These are phyloP conservation scores for Chromobotia macracanthus DNA, from an alignment of 2,797 vertebrate species.

Conservation along the genomic window DNA sequence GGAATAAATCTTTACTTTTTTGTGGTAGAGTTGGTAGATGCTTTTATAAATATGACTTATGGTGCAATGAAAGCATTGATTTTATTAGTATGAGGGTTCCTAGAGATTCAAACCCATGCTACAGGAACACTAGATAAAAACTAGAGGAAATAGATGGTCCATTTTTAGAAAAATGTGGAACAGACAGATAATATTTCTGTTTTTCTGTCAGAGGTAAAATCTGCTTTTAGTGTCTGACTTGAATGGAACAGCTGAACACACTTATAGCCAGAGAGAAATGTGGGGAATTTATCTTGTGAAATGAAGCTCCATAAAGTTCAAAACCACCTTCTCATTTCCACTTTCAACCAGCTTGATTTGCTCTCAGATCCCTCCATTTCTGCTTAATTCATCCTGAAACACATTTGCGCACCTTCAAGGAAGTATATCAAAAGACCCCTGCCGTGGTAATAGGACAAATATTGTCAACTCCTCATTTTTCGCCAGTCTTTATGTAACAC, in stretches of 20 bases:
- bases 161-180: not conserved
- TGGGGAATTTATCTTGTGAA: constrained; percentile 15
- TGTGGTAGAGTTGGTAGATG: not conserved
- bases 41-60: not conserved
- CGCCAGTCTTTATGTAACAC: not conserved
- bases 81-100: not conserved
- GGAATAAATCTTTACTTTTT: not conserved
- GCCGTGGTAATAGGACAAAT: constrained; percentile 20
- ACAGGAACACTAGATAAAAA: not conserved
- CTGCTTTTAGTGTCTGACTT: constrained; percentile 11
- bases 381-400: constrained; percentile 17
- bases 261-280: not conserved
- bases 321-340: constrained; percentile 22
- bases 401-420: constrained; percentile 29
- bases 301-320: constrained; percentile 25
- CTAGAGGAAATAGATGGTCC: not conserved
- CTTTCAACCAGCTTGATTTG: constrained; percentile 17
- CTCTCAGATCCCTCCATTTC: not conserved
- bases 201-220: not conserved
- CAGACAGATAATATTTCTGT: not conserved
- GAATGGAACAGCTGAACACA: constrained; percentile 20
- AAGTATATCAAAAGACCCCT: constrained; percentile 22
- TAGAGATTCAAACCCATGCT: no score
- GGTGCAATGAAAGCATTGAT: not conserved
- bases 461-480: constrained; percentile 26